Percentiles rank a stretch among this genome's conserved stretches.
Evolutionary conservation across 2,797 vertebrate genomes (phyloP).

Genomic region (Vespertilio murinus): DNA sequence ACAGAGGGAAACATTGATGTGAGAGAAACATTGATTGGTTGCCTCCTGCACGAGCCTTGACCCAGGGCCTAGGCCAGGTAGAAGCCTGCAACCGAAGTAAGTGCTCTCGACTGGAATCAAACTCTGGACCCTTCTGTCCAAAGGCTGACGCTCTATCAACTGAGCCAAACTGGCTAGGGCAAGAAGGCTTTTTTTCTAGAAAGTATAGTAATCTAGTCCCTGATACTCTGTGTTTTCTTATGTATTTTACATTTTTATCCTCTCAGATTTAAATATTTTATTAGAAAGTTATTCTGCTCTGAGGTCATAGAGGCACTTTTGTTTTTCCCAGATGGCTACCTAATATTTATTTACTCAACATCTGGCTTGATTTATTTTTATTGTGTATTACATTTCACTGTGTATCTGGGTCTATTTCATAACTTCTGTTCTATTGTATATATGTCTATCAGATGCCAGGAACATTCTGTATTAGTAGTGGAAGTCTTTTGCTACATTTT

Average conservation of each 20-base stretch:
- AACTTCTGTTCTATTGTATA: background rate
- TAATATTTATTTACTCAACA: background rate
- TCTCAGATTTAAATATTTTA: background rate
- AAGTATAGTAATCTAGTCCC: background rate
- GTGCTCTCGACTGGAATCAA: too few relatives aligned
- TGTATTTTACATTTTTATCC: background rate
- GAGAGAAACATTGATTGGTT: too few relatives aligned
- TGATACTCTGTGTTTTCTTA: background rate
- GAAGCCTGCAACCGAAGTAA: too few relatives aligned
- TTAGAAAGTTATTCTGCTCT: constrained; percentile 32
- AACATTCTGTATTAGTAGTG: background rate
- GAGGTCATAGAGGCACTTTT: background rate
- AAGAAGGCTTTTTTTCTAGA: background rate
- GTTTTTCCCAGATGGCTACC: background rate
- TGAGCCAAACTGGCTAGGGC: too few relatives aligned
- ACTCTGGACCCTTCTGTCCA: too few relatives aligned
- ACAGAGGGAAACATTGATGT: too few relatives aligned
- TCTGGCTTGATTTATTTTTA: constrained; percentile 6
- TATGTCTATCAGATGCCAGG: background rate
- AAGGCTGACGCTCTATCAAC: too few relatives aligned
- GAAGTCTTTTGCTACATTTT: background rate
- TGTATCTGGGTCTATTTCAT: background rate
- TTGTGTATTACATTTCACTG: background rate
- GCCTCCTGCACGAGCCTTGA: too few relatives aligned
- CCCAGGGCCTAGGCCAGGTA: too few relatives aligned